Conservation (phyloP, 2,888 invertebrate genomes). For the Dicyrtomina minuta region DNA sequence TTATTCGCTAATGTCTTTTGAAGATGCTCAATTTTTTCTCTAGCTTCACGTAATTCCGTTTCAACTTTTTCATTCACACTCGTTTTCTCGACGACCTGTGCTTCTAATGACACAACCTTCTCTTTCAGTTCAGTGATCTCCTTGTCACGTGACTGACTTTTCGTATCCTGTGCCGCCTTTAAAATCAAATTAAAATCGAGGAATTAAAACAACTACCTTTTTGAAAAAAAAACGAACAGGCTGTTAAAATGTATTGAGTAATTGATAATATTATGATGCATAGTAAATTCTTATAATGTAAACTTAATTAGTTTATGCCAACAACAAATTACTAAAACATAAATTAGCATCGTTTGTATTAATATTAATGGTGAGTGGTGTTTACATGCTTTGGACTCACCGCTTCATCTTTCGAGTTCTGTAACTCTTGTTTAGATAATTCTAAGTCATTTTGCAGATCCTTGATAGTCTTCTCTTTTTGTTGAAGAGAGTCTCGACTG, state of each 20-base stretch:
- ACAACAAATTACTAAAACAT: no score
- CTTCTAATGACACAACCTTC: conserved; percentile 48
- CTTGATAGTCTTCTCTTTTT: conserved; percentile 41
- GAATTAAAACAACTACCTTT: not conserved
- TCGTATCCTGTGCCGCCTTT: conserved; percentile 38
- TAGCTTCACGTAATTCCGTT: conserved; percentile 38
- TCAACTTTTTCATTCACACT: conserved; percentile 44
- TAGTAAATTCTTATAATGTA: no score
- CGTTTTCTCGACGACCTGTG: conserved; percentile 48
- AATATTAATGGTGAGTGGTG: no score
- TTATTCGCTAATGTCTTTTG: conserved; percentile 11
- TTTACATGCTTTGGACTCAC: conserved; percentile 38
- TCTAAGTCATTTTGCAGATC: conserved; percentile 48
- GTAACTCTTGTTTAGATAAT: conserved; percentile 43
- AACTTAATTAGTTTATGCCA: no score
- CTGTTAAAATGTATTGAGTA: not conserved
- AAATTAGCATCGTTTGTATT: no score
- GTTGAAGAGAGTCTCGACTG: conserved; percentile 34
- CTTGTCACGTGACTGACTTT: conserved; percentile 37
- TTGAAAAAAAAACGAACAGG: not conserved
- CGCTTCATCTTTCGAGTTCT: conserved; percentile 47
- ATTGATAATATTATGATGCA: no score
- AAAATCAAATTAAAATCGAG: conserved; percentile 13
- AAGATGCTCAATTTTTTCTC: conserved; percentile 23
- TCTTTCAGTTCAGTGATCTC: conserved; percentile 48